phyloP scores from a whole-genome alignment of 2,888 invertebrate genomes.

The Luperina nickerlii region DNA sequence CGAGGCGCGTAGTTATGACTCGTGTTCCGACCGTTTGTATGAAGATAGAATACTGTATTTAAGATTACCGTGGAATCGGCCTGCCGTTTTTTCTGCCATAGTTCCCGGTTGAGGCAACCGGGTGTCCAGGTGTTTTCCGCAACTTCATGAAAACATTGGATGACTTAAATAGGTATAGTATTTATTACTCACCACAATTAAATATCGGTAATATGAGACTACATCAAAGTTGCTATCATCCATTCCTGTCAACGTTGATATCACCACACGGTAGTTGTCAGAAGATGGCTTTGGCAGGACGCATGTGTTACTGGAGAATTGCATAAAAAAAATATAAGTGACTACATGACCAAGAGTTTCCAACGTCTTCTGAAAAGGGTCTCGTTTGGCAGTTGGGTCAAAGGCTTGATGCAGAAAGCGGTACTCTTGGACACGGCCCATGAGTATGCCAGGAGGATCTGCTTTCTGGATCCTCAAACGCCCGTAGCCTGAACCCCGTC shows the following conservation, averaged over 20 bases:
- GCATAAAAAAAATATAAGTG: not conserved
- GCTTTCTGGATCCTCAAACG: not conserved
- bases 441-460: not conserved
- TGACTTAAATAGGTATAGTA: too few relatives aligned
- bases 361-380: not conserved
- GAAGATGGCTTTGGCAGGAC: conserved; percentile 53
- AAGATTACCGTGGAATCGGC: too few relatives aligned
- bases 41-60: too few relatives aligned
- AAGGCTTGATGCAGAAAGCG: not conserved
- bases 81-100: too few relatives aligned
- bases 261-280: conserved; percentile 62
- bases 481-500: not conserved
- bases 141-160: too few relatives aligned
- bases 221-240: conserved; percentile 34
- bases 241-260: conserved; percentile 25
- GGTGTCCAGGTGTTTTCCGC: too few relatives aligned
- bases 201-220: conserved; percentile 37
- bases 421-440: too few relatives aligned
- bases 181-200: conserved; percentile 51
- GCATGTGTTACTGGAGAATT: conserved; percentile 42
- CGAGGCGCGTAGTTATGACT: too few relatives aligned
- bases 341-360: not conserved
- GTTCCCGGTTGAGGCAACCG: too few relatives aligned
- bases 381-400: not conserved
- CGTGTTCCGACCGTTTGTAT: too few relatives aligned